Conservation (phyloP, 2,888 invertebrate genomes). For the Andrena dorsata region DNA sequence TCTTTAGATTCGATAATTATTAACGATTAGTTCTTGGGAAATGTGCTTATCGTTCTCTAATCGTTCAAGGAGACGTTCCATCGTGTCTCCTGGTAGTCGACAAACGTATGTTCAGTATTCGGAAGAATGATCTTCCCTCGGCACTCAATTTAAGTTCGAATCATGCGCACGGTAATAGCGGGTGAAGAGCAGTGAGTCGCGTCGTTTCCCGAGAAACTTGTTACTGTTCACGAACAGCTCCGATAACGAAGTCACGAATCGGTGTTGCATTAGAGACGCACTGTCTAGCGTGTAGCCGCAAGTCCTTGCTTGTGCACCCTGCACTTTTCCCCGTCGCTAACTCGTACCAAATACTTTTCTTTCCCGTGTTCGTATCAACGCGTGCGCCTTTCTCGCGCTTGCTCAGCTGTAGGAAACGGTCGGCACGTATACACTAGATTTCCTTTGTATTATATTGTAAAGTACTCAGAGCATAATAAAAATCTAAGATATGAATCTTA, state of each 20-base stretch:
- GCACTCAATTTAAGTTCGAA: not conserved
- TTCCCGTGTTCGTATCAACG: conserved; percentile 44
- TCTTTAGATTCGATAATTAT: conserved; percentile 37
- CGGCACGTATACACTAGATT: conserved; percentile 65
- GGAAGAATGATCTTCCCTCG: not conserved
- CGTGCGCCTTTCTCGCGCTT: conserved; percentile 55
- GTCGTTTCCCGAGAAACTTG: conserved; percentile 25
- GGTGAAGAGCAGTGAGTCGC: not conserved
- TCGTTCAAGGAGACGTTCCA: not conserved
- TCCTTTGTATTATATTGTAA: conserved; percentile 84
- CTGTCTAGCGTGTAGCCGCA: conserved; percentile 69
- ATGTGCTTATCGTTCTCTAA: not conserved
- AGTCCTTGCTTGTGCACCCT: conserved; percentile 68
- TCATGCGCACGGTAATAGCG: not conserved
- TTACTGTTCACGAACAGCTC: conserved; percentile 34
- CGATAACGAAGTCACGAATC: conserved; percentile 44
- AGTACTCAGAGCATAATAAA: conserved; percentile 82
- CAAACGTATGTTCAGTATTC: not conserved
- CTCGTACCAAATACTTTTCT: conserved; percentile 64
- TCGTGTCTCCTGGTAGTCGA: not conserved
- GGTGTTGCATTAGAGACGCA: conserved; percentile 65
- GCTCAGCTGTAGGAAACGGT: conserved; percentile 58
- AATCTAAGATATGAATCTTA: conserved; percentile 79
- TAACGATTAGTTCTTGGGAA: conserved; percentile 47
- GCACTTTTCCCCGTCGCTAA: conserved; percentile 62